A percentile compares a stretch with the other conserved stretches of the same genome.
Evolutionary conservation across 2,113 vertebrate species (phyloP).

Genomic region (Psettodes erumei): DNA sequence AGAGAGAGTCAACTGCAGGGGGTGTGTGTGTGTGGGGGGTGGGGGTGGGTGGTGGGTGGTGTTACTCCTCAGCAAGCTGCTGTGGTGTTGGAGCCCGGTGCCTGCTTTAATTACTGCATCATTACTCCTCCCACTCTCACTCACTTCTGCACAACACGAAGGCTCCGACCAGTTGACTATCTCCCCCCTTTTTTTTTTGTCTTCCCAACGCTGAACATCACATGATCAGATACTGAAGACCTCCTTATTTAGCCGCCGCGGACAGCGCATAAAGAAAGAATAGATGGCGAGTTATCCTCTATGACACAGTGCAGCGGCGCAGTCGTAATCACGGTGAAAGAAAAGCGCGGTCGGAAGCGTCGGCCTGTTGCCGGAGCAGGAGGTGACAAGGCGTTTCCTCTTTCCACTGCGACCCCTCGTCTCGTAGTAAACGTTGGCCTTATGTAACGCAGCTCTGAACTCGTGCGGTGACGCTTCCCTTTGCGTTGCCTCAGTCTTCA

Average conservation of each 20-base stretch:
- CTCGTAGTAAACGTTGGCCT: not conserved
- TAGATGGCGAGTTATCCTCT: not conserved
- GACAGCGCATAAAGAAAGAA: not conserved
- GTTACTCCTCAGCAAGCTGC: slow-evolving; percentile 44
- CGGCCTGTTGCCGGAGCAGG: not conserved
- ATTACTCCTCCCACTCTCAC: slow-evolving; percentile 65
- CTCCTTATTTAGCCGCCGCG: not conserved
- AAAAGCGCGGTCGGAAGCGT: not conserved
- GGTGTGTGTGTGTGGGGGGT: no score
- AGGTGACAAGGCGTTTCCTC: not conserved
- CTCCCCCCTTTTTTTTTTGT: no score
- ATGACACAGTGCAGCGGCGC: no score
- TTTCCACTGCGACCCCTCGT: not conserved
- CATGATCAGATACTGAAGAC: not conserved
- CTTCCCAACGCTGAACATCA: no score
- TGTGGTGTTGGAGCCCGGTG: slow-evolving; percentile 22
- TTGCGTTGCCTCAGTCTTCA: no score
- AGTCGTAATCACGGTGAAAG: not conserved
- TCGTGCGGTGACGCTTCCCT: not conserved
- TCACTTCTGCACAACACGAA: slow-evolving; percentile 40
- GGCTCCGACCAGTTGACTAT: not conserved
- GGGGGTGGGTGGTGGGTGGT: not conserved
- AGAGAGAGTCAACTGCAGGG: slow-evolving; percentile 24
- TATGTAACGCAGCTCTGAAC: not conserved
- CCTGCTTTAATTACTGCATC: slow-evolving; percentile 55